Percentiles rank a stretch among this genome's conserved stretches.
These are phyloP conservation scores for Epinotia bilunana DNA, from an alignment of 2,888 invertebrate genomes.

Conservation along the genomic window DNA sequence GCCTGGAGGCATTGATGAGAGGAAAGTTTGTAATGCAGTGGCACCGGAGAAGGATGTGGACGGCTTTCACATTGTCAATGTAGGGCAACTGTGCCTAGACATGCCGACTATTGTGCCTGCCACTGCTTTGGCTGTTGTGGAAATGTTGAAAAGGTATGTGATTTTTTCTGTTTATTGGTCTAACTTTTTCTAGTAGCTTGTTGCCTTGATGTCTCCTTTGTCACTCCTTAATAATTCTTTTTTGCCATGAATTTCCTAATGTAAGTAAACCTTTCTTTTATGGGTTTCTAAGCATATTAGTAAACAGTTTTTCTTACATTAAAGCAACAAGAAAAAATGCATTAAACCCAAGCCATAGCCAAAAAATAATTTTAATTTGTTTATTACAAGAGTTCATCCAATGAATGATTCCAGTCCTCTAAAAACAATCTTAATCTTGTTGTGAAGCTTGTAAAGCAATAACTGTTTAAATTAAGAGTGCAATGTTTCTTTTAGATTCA, in stretches of 20 bases:
- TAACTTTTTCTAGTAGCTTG: neutral
- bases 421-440: neutral
- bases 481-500: conserved; percentile 65
- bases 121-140: conserved; percentile 90
- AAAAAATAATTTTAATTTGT: too few species aligned
- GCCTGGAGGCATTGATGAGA: conserved; percentile 90
- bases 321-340: too few species aligned
- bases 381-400: too few species aligned
- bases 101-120: conserved; percentile 91
- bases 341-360: too few species aligned
- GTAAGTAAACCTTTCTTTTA: too few species aligned
- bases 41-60: conserved; percentile 94
- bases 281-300: too few species aligned
- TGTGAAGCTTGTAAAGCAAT: neutral
- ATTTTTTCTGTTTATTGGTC: neutral
- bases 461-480: neutral
- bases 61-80: conserved; percentile 93
- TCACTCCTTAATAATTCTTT: too few species aligned
- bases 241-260: too few species aligned
- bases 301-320: too few species aligned
- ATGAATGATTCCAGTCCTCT: too few species aligned
- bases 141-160: conserved; percentile 86
- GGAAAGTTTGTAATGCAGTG: conserved; percentile 91
- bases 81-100: conserved; percentile 90
- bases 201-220: neutral